Conservation (phyloP, 1,140 invertebrate species). For the Apocrypta bakeri region DNA sequence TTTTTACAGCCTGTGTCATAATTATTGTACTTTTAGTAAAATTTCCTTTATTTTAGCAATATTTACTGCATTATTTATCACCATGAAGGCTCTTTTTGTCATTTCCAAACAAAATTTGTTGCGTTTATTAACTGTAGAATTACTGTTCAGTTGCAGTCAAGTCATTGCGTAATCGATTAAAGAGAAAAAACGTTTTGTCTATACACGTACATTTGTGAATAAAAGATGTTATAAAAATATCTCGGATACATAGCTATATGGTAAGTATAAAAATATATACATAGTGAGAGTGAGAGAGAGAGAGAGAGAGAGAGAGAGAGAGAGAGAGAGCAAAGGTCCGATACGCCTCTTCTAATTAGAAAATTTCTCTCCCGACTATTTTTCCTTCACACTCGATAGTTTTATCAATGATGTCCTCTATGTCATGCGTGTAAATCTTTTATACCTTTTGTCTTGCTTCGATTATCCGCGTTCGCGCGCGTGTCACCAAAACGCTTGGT, state of each 20-base stretch:
- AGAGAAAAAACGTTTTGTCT: no score
- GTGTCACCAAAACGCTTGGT: no score
- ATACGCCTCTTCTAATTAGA: slow-evolving; percentile 34
- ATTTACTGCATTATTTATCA: no score
- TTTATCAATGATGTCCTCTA: slow-evolving; percentile 49
- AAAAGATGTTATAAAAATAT: background rate
- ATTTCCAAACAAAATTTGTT: no score
- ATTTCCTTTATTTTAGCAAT: no score
- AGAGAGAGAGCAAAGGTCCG: background rate
- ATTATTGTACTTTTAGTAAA: no score
- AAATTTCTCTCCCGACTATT: slow-evolving; percentile 17
- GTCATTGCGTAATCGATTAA: background rate
- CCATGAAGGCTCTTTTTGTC: no score
- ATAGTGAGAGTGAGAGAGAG: no score
- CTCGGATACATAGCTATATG: background rate
- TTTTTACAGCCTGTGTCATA: no score
- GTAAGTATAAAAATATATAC: slow-evolving; percentile 6
- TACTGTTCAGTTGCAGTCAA: background rate
- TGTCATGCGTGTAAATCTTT: background rate
- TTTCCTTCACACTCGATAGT: slow-evolving; percentile 46
- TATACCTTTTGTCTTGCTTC: slow-evolving; percentile 14
- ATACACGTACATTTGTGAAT: background rate
- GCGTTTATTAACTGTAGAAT: no score
- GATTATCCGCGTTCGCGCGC: background rate
- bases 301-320: background rate